A percentile compares a stretch with the other conserved stretches of the same genome.
Evolutionary conservation across 1,140 invertebrate species (phyloP).

Genomic region (Scaptomyza graminum): DNA sequence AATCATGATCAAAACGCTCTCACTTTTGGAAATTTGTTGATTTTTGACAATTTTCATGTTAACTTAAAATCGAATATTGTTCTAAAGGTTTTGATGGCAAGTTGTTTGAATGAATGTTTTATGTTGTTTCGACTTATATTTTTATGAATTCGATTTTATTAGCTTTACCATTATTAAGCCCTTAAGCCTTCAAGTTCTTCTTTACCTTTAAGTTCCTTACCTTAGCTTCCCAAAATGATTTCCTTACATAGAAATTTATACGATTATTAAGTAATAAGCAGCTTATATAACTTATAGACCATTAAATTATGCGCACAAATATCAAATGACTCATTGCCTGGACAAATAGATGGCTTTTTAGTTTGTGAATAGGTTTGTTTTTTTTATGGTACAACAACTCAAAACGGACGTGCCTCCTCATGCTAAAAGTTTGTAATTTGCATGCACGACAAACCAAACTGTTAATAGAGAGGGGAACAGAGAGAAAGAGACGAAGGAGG

Average conservation of each 20-base stretch:
- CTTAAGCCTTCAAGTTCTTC: background rate
- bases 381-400: background rate
- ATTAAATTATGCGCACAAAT: slow-evolving; percentile 18
- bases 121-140: too few relatives aligned
- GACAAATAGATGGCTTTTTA: background rate
- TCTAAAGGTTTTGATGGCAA: too few relatives aligned
- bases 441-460: slow-evolving; percentile 23
- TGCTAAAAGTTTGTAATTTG: slow-evolving; percentile 34
- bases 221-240: background rate
- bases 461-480: background rate
- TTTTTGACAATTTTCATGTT: too few relatives aligned
- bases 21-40: too few relatives aligned
- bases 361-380: slow-evolving; percentile 2
- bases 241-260: slow-evolving; percentile 24
- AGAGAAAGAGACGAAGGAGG: too few relatives aligned
- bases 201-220: background rate
- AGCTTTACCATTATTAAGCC: too few relatives aligned
- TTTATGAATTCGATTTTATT: too few relatives aligned
- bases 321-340: slow-evolving; percentile 47
- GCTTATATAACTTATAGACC: slow-evolving; percentile 11
- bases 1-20: too few relatives aligned
- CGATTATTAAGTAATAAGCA: slow-evolving; percentile 18
- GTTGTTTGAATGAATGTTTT: too few relatives aligned
- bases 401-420: slow-evolving; percentile 2
- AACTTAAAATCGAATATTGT: too few relatives aligned